phyloP scores from a whole-genome alignment of 2,797 vertebrate genomes.

The Neomorphus geoffroyi region DNA sequence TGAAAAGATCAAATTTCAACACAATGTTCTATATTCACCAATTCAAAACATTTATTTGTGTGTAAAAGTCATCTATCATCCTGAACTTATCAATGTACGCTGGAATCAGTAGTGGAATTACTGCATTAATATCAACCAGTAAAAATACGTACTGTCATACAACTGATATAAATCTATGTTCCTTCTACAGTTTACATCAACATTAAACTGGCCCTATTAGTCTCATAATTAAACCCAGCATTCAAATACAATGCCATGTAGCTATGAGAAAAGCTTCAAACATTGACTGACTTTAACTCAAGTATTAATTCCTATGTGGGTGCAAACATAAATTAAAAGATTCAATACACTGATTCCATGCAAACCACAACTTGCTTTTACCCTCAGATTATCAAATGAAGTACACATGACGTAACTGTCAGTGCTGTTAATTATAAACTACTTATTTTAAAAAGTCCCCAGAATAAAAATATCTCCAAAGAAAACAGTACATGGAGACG shows the following conservation, averaged over 20 bases:
- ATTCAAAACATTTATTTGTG: slow-evolving; percentile 50
- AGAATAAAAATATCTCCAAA: not conserved
- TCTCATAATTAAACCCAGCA: not conserved
- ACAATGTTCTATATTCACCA: slow-evolving; percentile 13
- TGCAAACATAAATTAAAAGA: not conserved
- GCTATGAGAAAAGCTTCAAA: not conserved
- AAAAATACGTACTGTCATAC: not conserved
- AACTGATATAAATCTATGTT: not conserved
- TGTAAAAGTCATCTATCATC: slow-evolving; percentile 37
- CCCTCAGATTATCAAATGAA: not conserved
- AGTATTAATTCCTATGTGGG: not conserved
- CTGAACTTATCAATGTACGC: not conserved
- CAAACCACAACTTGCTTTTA: not conserved
- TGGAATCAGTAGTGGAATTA: not conserved
- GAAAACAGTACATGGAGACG: not conserved
- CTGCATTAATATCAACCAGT: not conserved
- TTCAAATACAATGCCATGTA: not conserved
- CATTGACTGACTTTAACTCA: not conserved
- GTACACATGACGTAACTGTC: not conserved
- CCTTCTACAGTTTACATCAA: not conserved
- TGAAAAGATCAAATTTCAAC: slow-evolving; percentile 30
- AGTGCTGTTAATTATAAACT: not conserved
- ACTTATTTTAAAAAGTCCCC: not conserved
- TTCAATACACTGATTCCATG: not conserved
- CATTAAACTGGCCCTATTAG: not conserved